phyloP scores from a whole-genome alignment of 2,113 vertebrate species.

The Oncorhynchus kisutch region DNA sequence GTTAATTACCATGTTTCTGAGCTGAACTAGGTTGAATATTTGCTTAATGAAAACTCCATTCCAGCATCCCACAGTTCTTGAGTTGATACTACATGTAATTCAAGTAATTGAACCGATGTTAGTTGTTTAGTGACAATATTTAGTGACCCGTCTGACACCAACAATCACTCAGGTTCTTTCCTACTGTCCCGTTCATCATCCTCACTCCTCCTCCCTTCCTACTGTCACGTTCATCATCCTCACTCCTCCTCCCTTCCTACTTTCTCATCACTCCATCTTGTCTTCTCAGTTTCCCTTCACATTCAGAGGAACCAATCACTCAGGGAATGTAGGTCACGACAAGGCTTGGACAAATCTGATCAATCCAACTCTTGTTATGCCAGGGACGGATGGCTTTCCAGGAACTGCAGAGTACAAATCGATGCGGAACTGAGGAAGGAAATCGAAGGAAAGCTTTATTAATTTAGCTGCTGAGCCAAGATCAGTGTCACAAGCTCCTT shows the following conservation, averaged over 20 bases:
- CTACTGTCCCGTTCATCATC: neutral
- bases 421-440: neutral
- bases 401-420: conserved; percentile 20
- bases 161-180: neutral
- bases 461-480: conserved; percentile 1
- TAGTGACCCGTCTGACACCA: neutral
- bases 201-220: neutral
- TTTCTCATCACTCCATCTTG: no score
- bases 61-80: no score
- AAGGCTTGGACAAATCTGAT: conserved; percentile 10
- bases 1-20: no score
- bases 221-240: neutral
- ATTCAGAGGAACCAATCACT: neutral
- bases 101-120: no score
- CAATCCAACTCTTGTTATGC: conserved; percentile 10
- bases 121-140: neutral
- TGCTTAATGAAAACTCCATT: no score
- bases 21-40: no score
- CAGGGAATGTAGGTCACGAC: neutral
- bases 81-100: no score
- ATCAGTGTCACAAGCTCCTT: neutral
- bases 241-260: neutral
- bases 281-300: neutral
- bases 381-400: conserved; percentile 4
- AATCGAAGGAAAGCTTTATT: conserved; percentile 9